Base-by-base conservation (phyloP, 2,797 vertebrate genomes). In the Hippoglossus hippoglossus region DNA sequence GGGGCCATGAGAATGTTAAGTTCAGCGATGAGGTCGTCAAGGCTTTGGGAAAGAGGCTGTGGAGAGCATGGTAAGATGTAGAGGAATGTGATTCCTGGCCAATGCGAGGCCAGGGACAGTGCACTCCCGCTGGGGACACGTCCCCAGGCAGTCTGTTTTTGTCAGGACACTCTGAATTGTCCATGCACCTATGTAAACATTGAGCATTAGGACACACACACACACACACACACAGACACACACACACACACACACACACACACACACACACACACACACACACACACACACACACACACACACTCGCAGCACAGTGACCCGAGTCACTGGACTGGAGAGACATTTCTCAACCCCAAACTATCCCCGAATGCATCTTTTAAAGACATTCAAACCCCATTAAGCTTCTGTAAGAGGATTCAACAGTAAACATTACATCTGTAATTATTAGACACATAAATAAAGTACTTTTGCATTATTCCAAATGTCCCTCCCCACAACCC, bases 131-230 rank as follows among this genome's bases (percentile, higher is more conserved):
- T 89, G 93, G 76, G 94, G 78, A 91, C 59, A 61, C 71, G 91
- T 95, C 94, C 94, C 94, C 94, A 95, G 94, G 94, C 92, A 94
- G 94, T 94, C 94, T 94, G 94, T 95, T 95, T 95, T 94, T 94
- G 93, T 94, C 91, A 83, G 90, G 89, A 92, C 92, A 92, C 85
- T 94, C 90, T 87, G 90, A 94, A 91, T 92, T 81, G 89, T 94
- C 93, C 87, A 85, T 89, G 93, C 94, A 95, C 95, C 94, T 95
- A 95, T 92, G 93, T 95, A 94, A 95, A 96, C 95, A 96, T 83
- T 76, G 87, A 89, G 77, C 80, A 87, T 82, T 85, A 87, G 90
- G 89, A 91, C 80, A 80, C 82, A 89, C 77, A 77, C 62, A 28
- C 56, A 82, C 80, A 84, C 82, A 85, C 81, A 87, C 73, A 56